Evolutionary conservation across 2,113 vertebrate species (phyloP), one percentile per base, ranked within the genome.

Genomic region (Vombatus ursinus): DNA sequence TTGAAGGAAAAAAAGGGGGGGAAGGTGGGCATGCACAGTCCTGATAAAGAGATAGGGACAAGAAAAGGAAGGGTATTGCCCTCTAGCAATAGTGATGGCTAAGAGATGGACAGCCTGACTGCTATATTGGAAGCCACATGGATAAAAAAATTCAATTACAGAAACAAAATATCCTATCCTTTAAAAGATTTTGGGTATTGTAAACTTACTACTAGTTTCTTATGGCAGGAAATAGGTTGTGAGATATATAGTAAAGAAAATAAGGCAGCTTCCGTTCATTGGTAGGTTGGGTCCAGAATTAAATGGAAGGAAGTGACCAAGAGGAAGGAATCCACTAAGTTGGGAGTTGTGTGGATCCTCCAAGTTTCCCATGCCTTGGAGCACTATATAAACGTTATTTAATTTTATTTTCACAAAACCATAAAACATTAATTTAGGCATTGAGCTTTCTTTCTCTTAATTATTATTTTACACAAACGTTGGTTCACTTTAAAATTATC

Each of bases 381-480:
- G 16, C 19, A 22, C 68, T 44, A n/a, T 84, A 44, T 22, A 44
- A 16, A 77, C 22, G 16, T 22, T 84, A 44, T 19, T n/a, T 77
- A 77, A 16, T 77, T 77, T n/a, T n/a, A 77, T n/a, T 84, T 22
- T 84, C 16, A 6, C 16, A 22, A 90, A 97, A 96, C 61, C 92
- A 90, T 44, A 57, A 68, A 93, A 94, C 94, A 93, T 92, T 94
- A 91, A 57, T 91, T 91, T 95, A 94, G 92, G 92, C 95, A 91
- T 53, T 50, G 61, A n/a, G 54, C 49, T 96, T 96, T 92, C 91
- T 96, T 96, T 94, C 92, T 96, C 50, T 89, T 91, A 49, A 3
- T 44, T 12, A 91, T 91, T 54, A 90, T 89, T 91, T 91, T 94
- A 61, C 52, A 22, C 14, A 50, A 50, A 89, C 57, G 52, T 91